Percentiles rank a stretch among this genome's conserved stretches.
Evolutionary conservation across 2,888 invertebrate genomes (phyloP).

Genomic region (Julus scandinavius): DNA sequence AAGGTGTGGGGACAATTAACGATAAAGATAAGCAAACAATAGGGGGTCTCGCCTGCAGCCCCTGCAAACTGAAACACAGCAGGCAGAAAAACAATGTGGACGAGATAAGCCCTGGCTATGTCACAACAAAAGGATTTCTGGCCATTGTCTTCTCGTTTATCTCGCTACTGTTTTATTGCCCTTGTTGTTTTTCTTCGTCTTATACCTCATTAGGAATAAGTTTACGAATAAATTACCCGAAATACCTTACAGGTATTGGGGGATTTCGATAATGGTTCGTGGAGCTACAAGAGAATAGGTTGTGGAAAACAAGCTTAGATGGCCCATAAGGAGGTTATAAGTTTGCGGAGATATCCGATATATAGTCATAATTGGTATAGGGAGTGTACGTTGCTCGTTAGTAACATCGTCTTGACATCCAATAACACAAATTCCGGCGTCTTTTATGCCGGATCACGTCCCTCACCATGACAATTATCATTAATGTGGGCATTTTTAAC

Average conservation of each 20-base stretch:
- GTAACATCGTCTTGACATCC: slow-evolving; percentile 39
- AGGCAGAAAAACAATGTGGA: neutral
- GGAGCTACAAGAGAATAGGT: neutral
- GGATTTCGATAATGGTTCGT: neutral
- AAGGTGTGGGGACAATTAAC: slow-evolving; percentile 44
- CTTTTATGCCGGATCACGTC: neutral
- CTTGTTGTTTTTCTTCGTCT: slow-evolving; percentile 39
- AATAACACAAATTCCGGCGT: slow-evolving; percentile 3
- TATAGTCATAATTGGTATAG: neutral
- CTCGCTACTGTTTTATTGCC: slow-evolving; percentile 37
- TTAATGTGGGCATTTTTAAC: slow-evolving; percentile 45
- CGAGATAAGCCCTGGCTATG: slow-evolving; percentile 14
- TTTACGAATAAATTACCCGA: neutral
- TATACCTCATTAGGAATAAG: slow-evolving; percentile 22
- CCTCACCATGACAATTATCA: slow-evolving; percentile 38
- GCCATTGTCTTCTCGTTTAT: slow-evolving; percentile 10
- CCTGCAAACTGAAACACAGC: neutral
- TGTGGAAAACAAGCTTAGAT: neutral
- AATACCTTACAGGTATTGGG: neutral
- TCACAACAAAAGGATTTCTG: slow-evolving; percentile 44
- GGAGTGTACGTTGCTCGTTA: slow-evolving; percentile 15
- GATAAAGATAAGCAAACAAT: slow-evolving; percentile 7
- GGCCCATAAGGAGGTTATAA: neutral
- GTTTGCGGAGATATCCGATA: neutral
- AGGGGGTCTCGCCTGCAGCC: slow-evolving; percentile 22